Evolutionary conservation across 2,888 invertebrate genomes (phyloP), one percentile per base, ranked within the genome.

Genomic region (Pollenia amentaria): DNA sequence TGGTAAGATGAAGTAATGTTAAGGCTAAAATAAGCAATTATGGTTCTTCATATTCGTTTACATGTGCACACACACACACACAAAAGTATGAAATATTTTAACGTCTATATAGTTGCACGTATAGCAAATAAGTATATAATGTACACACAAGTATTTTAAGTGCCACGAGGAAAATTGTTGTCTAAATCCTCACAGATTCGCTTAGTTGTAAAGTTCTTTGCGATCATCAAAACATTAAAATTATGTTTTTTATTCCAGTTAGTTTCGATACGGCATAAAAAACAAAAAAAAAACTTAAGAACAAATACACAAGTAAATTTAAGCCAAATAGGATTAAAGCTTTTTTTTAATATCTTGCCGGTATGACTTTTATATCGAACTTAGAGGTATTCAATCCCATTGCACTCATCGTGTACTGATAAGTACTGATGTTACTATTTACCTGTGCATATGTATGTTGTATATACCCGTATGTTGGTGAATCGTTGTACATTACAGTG

Each of bases 1-100:
- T 40, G 72, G 57, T 57, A 29, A 57, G 72, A 72, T 21, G 55
- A 44, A 55, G 46, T 46, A 73, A 57, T 55, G 65, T 53, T 77
- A 53, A 51, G 76, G 42, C 65, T 29, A 65, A 73, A 73, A 38
- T 60, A 60, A 40, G 57, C 57, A 78, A 46, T 60, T 57, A 73
- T 44, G 70, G 53, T n/a, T 46, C 67, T 46, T 46, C 8, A 48
- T 6, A 6, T 29, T 29, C 29, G 29, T 6, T 29, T 40, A 42
- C n/a, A 14, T 14, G 48, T 12, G 3, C n/a, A 48, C 21, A 18
- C 48, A 48, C 44, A 67, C 12, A 44, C 6, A 65, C 18, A 46
- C 44, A 29, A 29, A 29, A 29, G 29, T 29, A 29, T 29, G 29
- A 29, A 29, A 29, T 29, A 29, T 29, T 29, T 29, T 29, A 6